Conservation (phyloP, 2,113 vertebrate species). For the Ploceus nigricollis region DNA sequence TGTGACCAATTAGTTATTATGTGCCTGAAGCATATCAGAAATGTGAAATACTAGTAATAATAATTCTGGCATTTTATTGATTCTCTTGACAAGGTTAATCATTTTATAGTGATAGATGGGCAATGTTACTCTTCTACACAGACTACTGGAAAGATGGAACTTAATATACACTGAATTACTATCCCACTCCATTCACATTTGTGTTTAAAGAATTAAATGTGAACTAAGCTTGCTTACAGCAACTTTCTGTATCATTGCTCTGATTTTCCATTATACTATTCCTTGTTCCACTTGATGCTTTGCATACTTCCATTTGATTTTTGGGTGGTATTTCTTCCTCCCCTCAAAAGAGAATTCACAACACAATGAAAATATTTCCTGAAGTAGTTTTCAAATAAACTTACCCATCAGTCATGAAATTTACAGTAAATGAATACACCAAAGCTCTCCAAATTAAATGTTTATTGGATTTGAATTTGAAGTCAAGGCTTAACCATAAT, state of each 20-base stretch:
- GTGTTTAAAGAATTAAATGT: neutral
- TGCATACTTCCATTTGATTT: neutral
- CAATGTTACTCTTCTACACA: neutral
- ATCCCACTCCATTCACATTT: neutral
- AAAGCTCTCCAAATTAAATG: neutral
- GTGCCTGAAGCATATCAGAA: neutral
- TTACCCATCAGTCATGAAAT: neutral
- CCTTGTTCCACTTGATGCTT: neutral
- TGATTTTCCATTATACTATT: neutral
- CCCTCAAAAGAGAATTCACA: neutral
- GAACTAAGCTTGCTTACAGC: neutral
- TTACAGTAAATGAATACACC: neutral
- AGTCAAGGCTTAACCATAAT: neutral
- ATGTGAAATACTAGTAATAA: neutral
- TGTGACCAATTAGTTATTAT: neutral
- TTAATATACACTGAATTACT: neutral
- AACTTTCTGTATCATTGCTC: neutral
- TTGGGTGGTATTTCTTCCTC: neutral
- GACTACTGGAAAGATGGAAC: neutral
- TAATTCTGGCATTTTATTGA: neutral
- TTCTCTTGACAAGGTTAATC: neutral
- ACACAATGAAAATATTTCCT: neutral
- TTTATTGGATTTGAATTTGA: neutral
- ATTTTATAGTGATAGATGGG: neutral
- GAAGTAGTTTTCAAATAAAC: neutral